Base-by-base conservation (phyloP, 2,888 invertebrate species). In the Heteromurus nitidus region DNA sequence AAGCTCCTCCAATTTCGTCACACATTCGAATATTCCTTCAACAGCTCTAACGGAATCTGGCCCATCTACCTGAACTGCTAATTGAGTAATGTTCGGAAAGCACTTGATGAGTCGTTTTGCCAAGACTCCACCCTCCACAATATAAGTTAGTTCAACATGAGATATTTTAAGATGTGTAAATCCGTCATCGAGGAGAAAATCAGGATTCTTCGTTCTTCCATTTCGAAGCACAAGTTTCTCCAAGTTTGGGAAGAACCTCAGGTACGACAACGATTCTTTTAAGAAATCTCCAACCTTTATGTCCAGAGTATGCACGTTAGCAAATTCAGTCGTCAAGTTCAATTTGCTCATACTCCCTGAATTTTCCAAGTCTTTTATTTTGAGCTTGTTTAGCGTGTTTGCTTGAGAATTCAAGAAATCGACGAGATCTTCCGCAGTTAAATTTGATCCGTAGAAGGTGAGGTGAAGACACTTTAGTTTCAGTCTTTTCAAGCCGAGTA, bases 401-500 rank as follows among this genome's bases (percentile, higher is more conserved):
- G 50, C 9, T 11, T 75, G 75, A 3, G 20, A 13, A 11, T 24
- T 3, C 3, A 67, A 20, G 22, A 64, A 67, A 1, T 42, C 24
- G 0, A 13, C 31, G n/a, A 75, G 5, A 2, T 26, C 13, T 0
- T 0, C 9, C 11, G 5, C 24, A 28, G 3, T 36, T 30, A 67
- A 5, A 5, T 58, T 50, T 0, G 65, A 65, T 42, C 75, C 75
- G 22, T 75, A 75, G 42, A 53, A 67, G 44, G 55, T 53, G 22
- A 67, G 22, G 42, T 67, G 36, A 0, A 75, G 16, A 9, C 30
- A 44, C 44, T 20, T 24, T 0, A 74, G n/a, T 2, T 65, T 75
- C 67, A 75, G 44, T 28, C 53, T 65, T 24, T 18, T 20, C 0
- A 31, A 2, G 1, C 28, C 28, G 2, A 1, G 0, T 3, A 75